Evolutionary conservation across 2,888 invertebrate genomes (phyloP).

Genomic region (Drosophila recens): DNA sequence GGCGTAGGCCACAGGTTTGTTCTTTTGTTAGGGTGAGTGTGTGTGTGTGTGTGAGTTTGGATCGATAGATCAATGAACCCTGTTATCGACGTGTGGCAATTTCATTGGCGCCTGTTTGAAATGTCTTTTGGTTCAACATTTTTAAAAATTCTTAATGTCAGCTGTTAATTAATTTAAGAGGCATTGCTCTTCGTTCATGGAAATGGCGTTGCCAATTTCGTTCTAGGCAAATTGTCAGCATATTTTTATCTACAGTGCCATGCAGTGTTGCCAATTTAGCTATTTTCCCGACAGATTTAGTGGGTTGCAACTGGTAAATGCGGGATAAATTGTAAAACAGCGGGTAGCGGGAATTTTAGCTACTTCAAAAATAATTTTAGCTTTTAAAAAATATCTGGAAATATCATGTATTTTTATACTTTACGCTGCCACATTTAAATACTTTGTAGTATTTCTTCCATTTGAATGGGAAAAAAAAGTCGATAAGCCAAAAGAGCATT

Average conservation of each 20-base stretch:
- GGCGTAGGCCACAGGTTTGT: conserved; percentile 6
- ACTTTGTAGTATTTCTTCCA: too few species aligned
- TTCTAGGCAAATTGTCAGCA: conserved; percentile 27
- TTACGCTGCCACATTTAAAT: too few species aligned
- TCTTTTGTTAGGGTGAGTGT: conserved; percentile 3
- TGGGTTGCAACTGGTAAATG: too few species aligned
- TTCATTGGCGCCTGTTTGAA: conserved; percentile 8
- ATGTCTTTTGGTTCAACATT: conserved; percentile 5
- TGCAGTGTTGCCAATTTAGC: too few species aligned
- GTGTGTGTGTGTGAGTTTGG: background rate
- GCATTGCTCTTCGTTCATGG: conserved; percentile 18
- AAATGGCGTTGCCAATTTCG: conserved; percentile 28
- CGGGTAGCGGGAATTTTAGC: too few species aligned
- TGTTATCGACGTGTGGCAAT: conserved; percentile 32
- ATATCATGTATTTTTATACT: too few species aligned
- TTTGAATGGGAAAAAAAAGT: too few species aligned
- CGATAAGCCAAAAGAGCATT: too few species aligned
- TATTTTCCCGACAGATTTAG: too few species aligned
- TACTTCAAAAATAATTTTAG: too few species aligned
- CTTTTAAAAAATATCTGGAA: too few species aligned
- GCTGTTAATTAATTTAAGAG: conserved; percentile 29
- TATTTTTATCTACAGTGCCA: conserved; percentile 55
- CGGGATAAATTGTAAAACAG: too few species aligned
- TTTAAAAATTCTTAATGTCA: conserved; percentile 5
- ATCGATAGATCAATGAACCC: conserved; percentile 54